Percentiles rank a stretch among this genome's conserved stretches.
These are phyloP conservation scores for Triplophysa bombifrons DNA, from an alignment of 2,797 vertebrate genomes.

Conservation along the genomic window DNA sequence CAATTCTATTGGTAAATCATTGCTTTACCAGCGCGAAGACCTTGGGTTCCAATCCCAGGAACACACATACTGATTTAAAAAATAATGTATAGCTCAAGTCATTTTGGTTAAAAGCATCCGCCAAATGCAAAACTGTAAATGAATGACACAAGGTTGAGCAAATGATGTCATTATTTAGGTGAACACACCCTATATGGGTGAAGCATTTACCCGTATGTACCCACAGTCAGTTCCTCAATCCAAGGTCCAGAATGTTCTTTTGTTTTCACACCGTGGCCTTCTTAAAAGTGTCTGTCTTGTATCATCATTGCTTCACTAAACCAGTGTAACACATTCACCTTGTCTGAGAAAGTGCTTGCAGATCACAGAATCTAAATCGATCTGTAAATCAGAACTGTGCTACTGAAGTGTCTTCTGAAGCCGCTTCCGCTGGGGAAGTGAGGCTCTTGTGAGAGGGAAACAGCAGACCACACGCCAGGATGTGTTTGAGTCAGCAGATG, in stretches of 20 bases:
- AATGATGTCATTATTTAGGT: background rate
- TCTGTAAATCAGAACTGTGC: constrained; percentile 9
- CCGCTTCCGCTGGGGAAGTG: constrained; percentile 29
- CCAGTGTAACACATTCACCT: background rate
- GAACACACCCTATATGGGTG: background rate
- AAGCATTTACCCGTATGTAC: background rate
- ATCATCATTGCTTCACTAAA: background rate
- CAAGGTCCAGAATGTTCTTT: background rate
- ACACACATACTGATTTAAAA: too few species aligned
- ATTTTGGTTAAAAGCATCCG: too few species aligned
- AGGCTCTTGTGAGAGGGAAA: constrained; percentile 42
- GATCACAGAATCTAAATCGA: background rate
- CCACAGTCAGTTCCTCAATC: background rate
- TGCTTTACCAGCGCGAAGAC: too few species aligned
- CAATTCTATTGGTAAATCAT: too few species aligned
- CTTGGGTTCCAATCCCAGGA: too few species aligned
- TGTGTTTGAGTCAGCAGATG: constrained; percentile 37
- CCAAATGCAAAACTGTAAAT: background rate
- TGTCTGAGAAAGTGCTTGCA: background rate
- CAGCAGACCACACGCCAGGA: background rate
- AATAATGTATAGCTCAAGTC: too few species aligned
- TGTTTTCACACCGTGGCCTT: background rate
- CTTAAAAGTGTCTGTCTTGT: constrained; percentile 11
- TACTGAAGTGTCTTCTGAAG: constrained; percentile 2
- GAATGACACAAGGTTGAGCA: background rate